These are phyloP conservation scores for Aphodius sticticus DNA, from an alignment of 2,888 invertebrate species.

Conservation along the genomic window DNA sequence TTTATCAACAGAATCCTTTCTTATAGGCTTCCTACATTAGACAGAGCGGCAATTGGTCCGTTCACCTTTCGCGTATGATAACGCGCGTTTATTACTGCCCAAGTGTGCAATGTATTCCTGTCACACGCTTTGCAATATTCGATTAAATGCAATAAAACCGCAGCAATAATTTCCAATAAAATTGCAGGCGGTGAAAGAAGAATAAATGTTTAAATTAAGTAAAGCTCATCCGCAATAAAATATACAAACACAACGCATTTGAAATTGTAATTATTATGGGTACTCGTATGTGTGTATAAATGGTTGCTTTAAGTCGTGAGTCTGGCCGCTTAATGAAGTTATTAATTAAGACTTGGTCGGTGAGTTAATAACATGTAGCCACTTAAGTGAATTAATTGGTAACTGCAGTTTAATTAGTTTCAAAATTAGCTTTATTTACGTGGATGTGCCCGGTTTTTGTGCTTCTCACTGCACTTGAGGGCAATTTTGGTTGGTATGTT, in stretches of 20 bases:
- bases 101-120: neutral
- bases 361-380: neutral
- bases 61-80: neutral
- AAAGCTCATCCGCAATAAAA: neutral
- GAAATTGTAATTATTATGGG: neutral
- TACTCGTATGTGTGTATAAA: neutral
- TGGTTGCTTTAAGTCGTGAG: neutral
- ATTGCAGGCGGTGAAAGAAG: neutral
- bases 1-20: neutral
- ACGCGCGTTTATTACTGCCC: neutral
- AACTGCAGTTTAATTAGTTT: neutral
- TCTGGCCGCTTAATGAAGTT: neutral
- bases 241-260: neutral
- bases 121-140: neutral
- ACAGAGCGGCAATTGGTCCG: neutral
- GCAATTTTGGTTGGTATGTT: neutral
- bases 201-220: neutral
- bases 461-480: neutral
- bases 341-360: neutral
- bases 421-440: neutral
- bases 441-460: neutral
- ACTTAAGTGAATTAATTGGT: neutral
- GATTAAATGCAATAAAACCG: constrained; percentile 4
- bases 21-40: neutral
- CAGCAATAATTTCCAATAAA: neutral